These are phyloP conservation scores for Acleris emargana DNA, from an alignment of 2,888 invertebrate species.

Conservation along the genomic window DNA sequence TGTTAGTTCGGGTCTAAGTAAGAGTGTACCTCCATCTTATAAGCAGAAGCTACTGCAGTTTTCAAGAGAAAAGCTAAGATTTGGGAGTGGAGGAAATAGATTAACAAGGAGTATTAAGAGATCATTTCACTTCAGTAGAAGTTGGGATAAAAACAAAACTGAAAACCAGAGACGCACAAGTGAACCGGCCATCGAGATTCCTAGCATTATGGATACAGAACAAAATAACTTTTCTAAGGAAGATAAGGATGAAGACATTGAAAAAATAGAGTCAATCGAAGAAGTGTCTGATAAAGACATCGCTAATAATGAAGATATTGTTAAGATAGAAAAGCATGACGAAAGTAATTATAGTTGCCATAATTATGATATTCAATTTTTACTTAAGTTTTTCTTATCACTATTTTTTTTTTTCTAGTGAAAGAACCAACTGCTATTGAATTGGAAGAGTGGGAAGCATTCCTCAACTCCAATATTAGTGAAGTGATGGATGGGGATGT, in stretches of 20 bases:
- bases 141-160: constrained; percentile 74
- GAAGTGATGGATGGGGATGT: constrained; percentile 92
- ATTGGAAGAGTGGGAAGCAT: constrained; percentile 94
- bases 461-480: constrained; percentile 90
- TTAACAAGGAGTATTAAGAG: constrained; percentile 78
- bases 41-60: constrained; percentile 79
- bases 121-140: constrained; percentile 76
- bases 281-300: constrained; percentile 69
- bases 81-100: constrained; percentile 76
- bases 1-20: constrained; percentile 72
- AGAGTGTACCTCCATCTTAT: constrained; percentile 80
- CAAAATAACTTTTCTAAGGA: constrained; percentile 68
- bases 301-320: constrained; percentile 68
- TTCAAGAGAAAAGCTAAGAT: constrained; percentile 75
- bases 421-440: constrained; percentile 87
- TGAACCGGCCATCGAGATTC: constrained; percentile 70
- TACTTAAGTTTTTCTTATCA: too few species aligned
- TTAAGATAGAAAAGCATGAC: constrained; percentile 60
- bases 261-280: constrained; percentile 75
- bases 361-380: neutral
- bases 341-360: constrained; percentile 54
- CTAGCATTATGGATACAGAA: constrained; percentile 56
- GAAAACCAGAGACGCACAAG: constrained; percentile 72
- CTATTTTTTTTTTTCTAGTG: constrained; percentile 51
- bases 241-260: constrained; percentile 72